Conservation (phyloP, 92 coral and sea anemone genomes). For the Anthopleura xanthogrammica region DNA sequence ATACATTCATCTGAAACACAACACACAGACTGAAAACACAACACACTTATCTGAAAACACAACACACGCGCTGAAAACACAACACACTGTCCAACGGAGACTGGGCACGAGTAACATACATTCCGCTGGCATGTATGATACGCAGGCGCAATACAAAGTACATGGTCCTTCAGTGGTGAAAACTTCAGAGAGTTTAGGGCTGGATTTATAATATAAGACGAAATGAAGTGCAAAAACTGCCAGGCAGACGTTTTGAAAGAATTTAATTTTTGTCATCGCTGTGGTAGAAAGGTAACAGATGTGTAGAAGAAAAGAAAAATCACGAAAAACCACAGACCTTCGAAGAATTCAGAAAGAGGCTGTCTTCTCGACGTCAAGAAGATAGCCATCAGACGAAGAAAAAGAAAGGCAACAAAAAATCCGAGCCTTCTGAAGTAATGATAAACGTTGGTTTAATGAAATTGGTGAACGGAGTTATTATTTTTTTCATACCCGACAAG, state of each 20-base stretch:
- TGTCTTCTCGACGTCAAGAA: slow-evolving; percentile 1
- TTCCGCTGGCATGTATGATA: slow-evolving; percentile 16
- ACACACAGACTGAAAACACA: too few species aligned
- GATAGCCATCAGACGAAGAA: slow-evolving; percentile 26
- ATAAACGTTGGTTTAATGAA: slow-evolving; percentile 4
- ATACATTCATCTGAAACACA: too few species aligned
- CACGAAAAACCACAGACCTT: slow-evolving; percentile 27
- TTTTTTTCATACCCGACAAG: neutral
- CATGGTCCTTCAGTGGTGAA: slow-evolving; percentile 18
- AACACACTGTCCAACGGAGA: neutral
- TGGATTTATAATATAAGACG: slow-evolving; percentile 13
- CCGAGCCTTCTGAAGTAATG: slow-evolving; percentile 21
- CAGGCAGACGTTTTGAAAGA: slow-evolving; percentile 35
- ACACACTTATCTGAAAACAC: too few species aligned
- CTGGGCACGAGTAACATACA: neutral
- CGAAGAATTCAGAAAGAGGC: slow-evolving; percentile 31
- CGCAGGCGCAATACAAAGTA: slow-evolving; percentile 33
- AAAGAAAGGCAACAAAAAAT: slow-evolving; percentile 22
- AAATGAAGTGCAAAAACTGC: slow-evolving; percentile 46
- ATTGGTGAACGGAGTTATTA: neutral
- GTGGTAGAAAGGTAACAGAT: slow-evolving; percentile 34
- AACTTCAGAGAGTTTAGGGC: slow-evolving; percentile 10
- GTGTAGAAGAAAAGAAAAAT: slow-evolving; percentile 27
- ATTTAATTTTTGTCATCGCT: slow-evolving; percentile 36
- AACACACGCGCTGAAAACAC: neutral